These are phyloP conservation scores for Nothobranchius kuhntae DNA, from an alignment of 2,113 vertebrate species.

Conservation along the genomic window DNA sequence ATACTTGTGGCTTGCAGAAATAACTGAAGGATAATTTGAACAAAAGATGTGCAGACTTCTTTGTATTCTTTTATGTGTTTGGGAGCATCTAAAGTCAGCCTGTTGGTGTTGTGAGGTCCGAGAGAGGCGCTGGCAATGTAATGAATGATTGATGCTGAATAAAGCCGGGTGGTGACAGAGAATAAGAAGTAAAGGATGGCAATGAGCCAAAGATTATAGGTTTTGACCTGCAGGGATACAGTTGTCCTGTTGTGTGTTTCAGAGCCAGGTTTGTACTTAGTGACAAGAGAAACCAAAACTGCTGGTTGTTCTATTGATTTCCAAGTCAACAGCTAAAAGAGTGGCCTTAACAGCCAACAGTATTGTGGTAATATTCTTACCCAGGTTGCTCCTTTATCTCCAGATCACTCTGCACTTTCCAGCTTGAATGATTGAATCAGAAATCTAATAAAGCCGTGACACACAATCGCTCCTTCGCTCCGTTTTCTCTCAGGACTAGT, in stretches of 20 bases:
- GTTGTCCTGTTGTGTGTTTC: conserved; percentile 29
- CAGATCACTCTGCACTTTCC: conserved; percentile 35
- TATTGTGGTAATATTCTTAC: conserved; percentile 30
- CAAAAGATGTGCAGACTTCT: background rate
- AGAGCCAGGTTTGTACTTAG: conserved; percentile 10
- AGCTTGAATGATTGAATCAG: conserved; percentile 44
- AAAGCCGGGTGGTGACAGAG: conserved; percentile 50
- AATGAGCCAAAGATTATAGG: conserved; percentile 57
- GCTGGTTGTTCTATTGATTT: conserved; percentile 57
- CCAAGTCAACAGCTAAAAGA: conserved; percentile 37
- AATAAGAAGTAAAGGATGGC: conserved; percentile 37
- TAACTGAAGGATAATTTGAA: background rate
- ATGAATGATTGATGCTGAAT: conserved; percentile 62
- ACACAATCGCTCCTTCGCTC: conserved; percentile 40
- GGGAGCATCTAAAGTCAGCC: conserved; percentile 6
- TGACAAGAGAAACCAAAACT: conserved; percentile 33
- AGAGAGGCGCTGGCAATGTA: conserved; percentile 20
- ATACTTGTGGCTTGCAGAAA: conserved; percentile 6
- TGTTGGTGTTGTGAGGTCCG: conserved; percentile 8
- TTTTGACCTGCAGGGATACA: conserved; percentile 27
- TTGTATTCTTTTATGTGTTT: conserved; percentile 26
- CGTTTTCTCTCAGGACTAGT: conserved; percentile 32
- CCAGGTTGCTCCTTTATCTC: conserved; percentile 24
- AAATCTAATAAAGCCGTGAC: conserved; percentile 55
- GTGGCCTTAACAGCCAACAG: conserved; percentile 19